Evolutionary conservation across 2,888 invertebrate species (phyloP), one percentile per base, ranked within the genome.

Genomic region (Meta bourneti): DNA sequence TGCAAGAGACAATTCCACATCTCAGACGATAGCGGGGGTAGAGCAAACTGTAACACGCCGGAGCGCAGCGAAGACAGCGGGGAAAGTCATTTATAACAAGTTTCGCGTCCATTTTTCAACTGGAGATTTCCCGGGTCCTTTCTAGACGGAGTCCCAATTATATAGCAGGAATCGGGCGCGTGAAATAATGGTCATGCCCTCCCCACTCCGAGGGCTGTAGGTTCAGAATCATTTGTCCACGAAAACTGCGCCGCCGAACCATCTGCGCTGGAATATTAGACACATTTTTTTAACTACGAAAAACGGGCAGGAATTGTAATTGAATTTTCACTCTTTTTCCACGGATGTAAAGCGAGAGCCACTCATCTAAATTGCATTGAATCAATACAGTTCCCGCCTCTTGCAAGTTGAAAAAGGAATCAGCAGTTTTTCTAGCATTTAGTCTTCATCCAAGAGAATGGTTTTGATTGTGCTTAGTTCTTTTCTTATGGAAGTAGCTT

Each of bases 341-440:
- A 6, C 11, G 61, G 52, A 86, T 86, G 85, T 86, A 78, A 86
- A 86, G 77, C 69, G 78, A 61, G 51, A 61, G 13, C 85, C 85
- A 86, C 85, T 86, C 78, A 86, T 7, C 69, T 19, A 86, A 86
- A 78, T 86, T 86, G 70, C 51, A 13, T 86, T 78, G 74, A 86
- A 20, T 78, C 69, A 69, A 77, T 51, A 49, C 9, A 11, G 77
- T 19, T 69, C 7, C 51, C 19, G 6, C 51, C 7, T 52, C 7
- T 20, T 13, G 9, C 49, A 20, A 52, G 13, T 51, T n/a, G 6
- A 19, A 77, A 52, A 77, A 52, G 19, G 52, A 19, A 61, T 61
- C 61, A 61, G 11, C 61, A 61, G 61, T 61, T 61, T 61, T 61
- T 61, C 61, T 9, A 61, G 61, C 61, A 61, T 61, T 61, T 61